A percentile compares a stretch with the other conserved stretches of the same genome.
Evolutionary conservation across 2,797 vertebrate species (phyloP).

Genomic region (Orestias chungarensis): DNA sequence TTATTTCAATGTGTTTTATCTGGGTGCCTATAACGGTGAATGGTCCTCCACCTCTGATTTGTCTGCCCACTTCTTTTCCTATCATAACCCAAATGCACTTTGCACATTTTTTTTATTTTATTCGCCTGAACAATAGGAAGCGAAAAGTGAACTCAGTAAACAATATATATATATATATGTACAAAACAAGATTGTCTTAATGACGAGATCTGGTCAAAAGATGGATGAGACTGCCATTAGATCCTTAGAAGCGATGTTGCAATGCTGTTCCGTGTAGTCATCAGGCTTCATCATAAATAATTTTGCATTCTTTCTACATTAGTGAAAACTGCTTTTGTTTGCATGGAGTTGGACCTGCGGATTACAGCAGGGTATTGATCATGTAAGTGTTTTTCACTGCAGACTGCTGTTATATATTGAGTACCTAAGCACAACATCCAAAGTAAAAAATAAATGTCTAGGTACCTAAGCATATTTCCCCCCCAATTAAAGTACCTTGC

Average conservation of each 20-base stretch:
- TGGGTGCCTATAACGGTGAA: not conserved
- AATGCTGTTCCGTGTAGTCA: constrained; percentile 13
- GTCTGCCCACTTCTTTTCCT: not conserved
- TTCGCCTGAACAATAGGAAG: not conserved
- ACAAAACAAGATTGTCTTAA: not conserved
- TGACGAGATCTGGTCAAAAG: constrained; percentile 7
- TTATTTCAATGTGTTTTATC: not conserved
- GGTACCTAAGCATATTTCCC: constrained; percentile 45
- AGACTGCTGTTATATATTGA: constrained; percentile 17
- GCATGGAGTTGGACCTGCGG: constrained; percentile 6
- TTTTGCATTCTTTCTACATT: constrained; percentile 17
- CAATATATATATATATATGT: no score
- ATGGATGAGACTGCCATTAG: constrained; percentile 23
- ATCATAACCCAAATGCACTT: not conserved
- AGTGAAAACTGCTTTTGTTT: constrained; percentile 27
- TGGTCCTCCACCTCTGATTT: not conserved
- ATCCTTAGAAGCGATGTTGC: constrained; percentile 15
- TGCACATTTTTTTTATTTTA: not conserved
- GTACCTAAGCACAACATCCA: constrained; percentile 34
- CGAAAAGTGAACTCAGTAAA: not conserved
- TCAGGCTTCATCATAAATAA: constrained; percentile 43
- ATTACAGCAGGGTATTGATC: constrained; percentile 45
- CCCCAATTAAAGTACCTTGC: constrained; percentile 27
- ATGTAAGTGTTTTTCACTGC: constrained; percentile 29
- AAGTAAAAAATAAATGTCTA: constrained; percentile 38